Percentiles rank a stretch among this genome's conserved stretches.
Conservation (phyloP, 2,888 invertebrate species). For the Mimumesa dahlbomi region DNA sequence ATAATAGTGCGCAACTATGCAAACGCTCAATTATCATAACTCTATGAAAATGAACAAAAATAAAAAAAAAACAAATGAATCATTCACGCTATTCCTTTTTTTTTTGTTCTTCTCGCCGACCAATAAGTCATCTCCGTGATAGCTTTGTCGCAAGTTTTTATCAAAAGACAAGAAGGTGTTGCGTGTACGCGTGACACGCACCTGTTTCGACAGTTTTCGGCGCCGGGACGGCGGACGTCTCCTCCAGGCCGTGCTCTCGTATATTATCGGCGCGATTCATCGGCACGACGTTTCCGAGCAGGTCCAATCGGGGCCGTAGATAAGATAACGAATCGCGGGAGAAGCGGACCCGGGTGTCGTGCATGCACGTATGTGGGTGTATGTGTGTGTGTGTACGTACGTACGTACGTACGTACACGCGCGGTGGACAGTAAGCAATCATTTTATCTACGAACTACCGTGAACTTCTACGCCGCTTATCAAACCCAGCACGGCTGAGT, state of each 20-base stretch:
- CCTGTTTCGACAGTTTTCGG: slow-evolving; percentile 37
- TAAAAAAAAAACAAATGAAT: too few species aligned
- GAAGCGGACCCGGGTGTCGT: slow-evolving; percentile 15
- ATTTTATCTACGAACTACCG: slow-evolving; percentile 48
- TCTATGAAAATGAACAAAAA: too few species aligned
- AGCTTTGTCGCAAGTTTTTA: too few species aligned
- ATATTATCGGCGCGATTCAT: slow-evolving; percentile 41
- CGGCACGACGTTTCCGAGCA: slow-evolving; percentile 25
- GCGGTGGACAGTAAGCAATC: slow-evolving; percentile 46
- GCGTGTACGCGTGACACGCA: too few species aligned
- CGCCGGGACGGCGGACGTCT: slow-evolving; percentile 20
- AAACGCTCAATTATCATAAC: too few species aligned
- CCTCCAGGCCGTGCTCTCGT: neutral
- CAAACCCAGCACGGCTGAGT: slow-evolving; percentile 10
- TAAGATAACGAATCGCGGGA: slow-evolving; percentile 39
- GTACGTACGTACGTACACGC: slow-evolving; percentile 29
- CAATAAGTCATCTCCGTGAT: too few species aligned
- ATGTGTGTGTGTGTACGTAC: too few species aligned
- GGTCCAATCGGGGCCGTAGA: slow-evolving; percentile 39
- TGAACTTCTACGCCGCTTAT: slow-evolving; percentile 5
- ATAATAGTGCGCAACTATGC: too few species aligned
- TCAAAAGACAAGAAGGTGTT: too few species aligned
- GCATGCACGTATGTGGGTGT: neutral
- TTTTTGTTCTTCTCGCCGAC: too few species aligned
- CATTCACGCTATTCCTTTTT: too few species aligned